Percentiles rank a stretch among this genome's conserved stretches.
Conservation (phyloP, 1,140 invertebrate genomes). For the Apocrypta bakeri region DNA sequence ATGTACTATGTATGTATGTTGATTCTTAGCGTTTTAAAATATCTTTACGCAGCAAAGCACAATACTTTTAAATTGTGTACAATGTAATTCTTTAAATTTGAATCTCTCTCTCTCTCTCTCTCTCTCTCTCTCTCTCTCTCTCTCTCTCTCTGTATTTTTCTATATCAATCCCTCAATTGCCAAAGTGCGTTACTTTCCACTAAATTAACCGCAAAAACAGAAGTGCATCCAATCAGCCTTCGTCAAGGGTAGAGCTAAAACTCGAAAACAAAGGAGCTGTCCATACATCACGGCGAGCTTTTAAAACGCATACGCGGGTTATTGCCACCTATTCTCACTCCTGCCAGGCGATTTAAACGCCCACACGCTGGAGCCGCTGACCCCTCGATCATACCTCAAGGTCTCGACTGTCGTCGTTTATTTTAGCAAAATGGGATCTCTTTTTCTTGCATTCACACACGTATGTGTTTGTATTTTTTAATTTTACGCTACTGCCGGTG, state of each 20-base stretch:
- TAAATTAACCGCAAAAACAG: not conserved
- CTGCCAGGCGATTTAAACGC: conserved; percentile 20
- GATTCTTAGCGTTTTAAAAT: too few relatives aligned
- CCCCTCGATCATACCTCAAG: conserved; percentile 38
- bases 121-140: too few relatives aligned
- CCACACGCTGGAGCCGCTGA: conserved; percentile 31
- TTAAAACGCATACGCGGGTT: conserved; percentile 20
- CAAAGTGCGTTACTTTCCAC: not conserved
- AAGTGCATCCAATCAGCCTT: not conserved
- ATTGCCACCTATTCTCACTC: conserved; percentile 17
- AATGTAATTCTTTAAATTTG: too few relatives aligned
- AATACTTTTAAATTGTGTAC: too few relatives aligned
- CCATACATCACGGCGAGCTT: not conserved
- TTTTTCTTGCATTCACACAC: not conserved
- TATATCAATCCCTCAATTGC: not conserved
- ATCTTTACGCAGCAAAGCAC: too few relatives aligned
- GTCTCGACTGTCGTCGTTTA: not conserved
- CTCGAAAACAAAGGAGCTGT: not conserved
- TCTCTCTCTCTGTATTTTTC: too few relatives aligned
- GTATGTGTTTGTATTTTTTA: not conserved
- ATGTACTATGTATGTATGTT: not conserved
- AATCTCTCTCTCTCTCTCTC: too few relatives aligned
- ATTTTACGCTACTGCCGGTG: not conserved
- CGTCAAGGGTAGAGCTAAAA: not conserved
- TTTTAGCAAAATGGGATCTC: not conserved